A percentile compares a stretch with the other conserved stretches of the same genome.
phyloP scores from a whole-genome alignment of 2,888 invertebrate genomes.

The Glaucopsyche alexis region DNA sequence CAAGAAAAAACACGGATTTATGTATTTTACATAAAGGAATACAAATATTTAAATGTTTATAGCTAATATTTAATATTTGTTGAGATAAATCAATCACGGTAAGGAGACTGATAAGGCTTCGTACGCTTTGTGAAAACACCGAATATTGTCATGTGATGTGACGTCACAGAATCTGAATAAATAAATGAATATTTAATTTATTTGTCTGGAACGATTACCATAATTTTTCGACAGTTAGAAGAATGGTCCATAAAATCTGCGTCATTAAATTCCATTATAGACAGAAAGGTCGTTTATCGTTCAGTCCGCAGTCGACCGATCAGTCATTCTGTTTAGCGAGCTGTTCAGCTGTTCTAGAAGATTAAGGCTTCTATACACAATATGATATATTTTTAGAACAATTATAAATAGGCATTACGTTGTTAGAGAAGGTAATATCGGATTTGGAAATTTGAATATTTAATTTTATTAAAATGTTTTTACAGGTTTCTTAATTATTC shows the following conservation, averaged over 20 bases:
- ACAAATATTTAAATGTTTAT: background rate
- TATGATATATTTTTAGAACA: slow-evolving; percentile 1
- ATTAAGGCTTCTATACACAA: slow-evolving; percentile 5
- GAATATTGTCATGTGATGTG: background rate
- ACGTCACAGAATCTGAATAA: slow-evolving; percentile 4
- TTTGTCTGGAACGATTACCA: background rate
- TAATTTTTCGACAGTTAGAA: slow-evolving; percentile 2
- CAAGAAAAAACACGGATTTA: background rate
- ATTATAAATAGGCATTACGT: background rate
- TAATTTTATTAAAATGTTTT: too few relatives aligned
- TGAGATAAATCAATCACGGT: slow-evolving; percentile 72
- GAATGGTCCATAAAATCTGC: slow-evolving; percentile 10
- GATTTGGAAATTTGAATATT: too few relatives aligned
- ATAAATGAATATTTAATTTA: background rate
- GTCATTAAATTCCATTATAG: background rate
- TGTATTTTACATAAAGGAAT: background rate
- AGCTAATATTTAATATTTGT: slow-evolving; percentile 34
- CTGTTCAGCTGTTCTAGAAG: slow-evolving; percentile 1
- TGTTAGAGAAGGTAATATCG: too few relatives aligned
- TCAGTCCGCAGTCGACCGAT: background rate
- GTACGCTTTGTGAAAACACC: slow-evolving; percentile 44
- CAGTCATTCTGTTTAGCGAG: background rate
- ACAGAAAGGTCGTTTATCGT: background rate
- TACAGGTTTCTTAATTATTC: too few relatives aligned
- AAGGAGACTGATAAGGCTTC: slow-evolving; percentile 52